phyloP scores from a whole-genome alignment of 2,888 invertebrate genomes.

The Drepana falcataria region DNA sequence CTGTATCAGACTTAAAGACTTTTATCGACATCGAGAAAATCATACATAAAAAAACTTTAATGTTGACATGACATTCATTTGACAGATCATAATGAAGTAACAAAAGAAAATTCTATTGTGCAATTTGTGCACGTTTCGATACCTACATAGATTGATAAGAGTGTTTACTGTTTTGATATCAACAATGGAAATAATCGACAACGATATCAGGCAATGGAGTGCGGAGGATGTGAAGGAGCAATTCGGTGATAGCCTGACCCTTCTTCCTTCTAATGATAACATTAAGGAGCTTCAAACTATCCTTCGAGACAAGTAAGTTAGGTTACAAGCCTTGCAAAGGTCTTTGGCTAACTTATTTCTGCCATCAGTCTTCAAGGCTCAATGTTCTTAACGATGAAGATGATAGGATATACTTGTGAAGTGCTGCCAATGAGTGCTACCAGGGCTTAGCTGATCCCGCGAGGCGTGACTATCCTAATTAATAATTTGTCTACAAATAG shows the following conservation, averaged over 20 bases:
- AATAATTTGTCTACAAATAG: too few species aligned
- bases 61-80: neutral
- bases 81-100: too few species aligned
- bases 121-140: too few species aligned
- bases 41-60: neutral
- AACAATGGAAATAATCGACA: constrained; percentile 63
- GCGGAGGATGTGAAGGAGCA: constrained; percentile 70
- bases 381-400: too few species aligned
- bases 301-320: constrained; percentile 88
- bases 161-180: constrained; percentile 1
- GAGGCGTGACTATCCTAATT: too few species aligned
- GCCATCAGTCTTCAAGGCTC: too few species aligned
- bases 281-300: constrained; percentile 92
- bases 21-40: neutral
- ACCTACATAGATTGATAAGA: too few species aligned
- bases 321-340: constrained; percentile 30
- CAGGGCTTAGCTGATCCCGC: too few species aligned
- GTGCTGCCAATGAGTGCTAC: too few species aligned
- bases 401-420: too few species aligned
- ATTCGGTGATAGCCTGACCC: constrained; percentile 84
- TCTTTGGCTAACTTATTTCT: neutral
- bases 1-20: neutral
- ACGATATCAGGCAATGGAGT: constrained; percentile 63
- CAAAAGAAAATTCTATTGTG: too few species aligned
- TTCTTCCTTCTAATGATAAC: constrained; percentile 87